Evolutionary conservation across 2,113 vertebrate species (phyloP).

Genomic region (Clarias batrachus): DNA sequence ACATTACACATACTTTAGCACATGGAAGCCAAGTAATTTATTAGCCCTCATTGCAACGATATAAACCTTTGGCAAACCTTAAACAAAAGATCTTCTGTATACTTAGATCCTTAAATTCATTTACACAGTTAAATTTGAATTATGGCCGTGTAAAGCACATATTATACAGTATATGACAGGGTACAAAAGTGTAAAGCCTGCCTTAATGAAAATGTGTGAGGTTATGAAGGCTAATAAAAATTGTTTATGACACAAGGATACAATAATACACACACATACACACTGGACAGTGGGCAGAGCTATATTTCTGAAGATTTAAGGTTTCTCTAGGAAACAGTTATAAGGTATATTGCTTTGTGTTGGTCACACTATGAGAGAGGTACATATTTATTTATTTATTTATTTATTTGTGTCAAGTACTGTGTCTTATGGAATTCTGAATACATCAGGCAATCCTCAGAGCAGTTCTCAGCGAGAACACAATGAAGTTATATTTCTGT

Average conservation of each 20-base stretch:
- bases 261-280: background rate
- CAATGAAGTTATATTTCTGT: background rate
- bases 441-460: background rate
- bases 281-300: slow-evolving; percentile 5
- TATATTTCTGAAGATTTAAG: slow-evolving; percentile 5
- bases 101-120: background rate
- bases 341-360: background rate
- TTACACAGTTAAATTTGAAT: background rate
- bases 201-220: slow-evolving; percentile 13
- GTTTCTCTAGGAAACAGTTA: background rate
- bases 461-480: background rate
- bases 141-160: background rate
- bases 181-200: background rate
- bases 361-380: background rate
- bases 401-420: background rate
- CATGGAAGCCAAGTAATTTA: background rate
- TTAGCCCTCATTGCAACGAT: background rate
- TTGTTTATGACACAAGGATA: slow-evolving; percentile 4
- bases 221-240: slow-evolving; percentile 18
- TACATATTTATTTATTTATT: background rate
- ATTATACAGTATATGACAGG: slow-evolving; percentile 14
- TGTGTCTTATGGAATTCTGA: background rate
- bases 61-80: background rate
- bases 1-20: background rate
- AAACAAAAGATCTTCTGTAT: background rate